Conservation (phyloP, 2,888 invertebrate genomes). For the Glaucopsyche alexis region DNA sequence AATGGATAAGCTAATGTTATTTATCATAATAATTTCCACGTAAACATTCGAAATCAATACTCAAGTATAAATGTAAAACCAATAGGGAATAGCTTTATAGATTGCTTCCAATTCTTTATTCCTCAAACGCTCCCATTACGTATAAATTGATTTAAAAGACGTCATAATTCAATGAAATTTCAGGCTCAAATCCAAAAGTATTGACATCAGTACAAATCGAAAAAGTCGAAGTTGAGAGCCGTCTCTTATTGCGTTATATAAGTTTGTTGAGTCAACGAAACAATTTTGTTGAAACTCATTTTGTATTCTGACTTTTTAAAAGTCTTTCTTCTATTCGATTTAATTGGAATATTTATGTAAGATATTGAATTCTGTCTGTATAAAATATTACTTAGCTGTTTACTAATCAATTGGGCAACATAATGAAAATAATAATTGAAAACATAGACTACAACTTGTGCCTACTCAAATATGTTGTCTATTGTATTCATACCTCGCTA, state of each 20-base stretch:
- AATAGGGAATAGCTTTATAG: not conserved
- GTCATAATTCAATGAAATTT: conserved; percentile 20
- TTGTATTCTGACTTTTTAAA: conserved; percentile 46
- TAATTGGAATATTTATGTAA: not conserved
- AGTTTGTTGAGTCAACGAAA: conserved; percentile 47
- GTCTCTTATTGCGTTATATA: conserved; percentile 50
- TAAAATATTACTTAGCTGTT: not conserved
- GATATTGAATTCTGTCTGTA: conserved; percentile 2
- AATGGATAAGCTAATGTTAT: too few species aligned
- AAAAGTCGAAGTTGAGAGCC: conserved; percentile 4
- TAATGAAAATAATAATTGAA: too few species aligned
- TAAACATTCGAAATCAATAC: not conserved
- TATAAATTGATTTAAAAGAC: conserved; percentile 14
- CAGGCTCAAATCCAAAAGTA: conserved; percentile 18
- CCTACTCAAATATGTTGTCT: too few species aligned
- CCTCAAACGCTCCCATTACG: conserved; percentile 6
- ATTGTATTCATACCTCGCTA: too few species aligned
- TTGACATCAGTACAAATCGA: conserved; percentile 20
- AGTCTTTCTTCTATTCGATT: not conserved
- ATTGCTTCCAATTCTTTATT: conserved; percentile 3
- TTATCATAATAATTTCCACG: too few species aligned
- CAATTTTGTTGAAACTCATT: conserved; percentile 49
- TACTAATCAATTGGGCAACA: too few species aligned
- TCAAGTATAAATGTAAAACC: not conserved
- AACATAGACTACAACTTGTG: too few species aligned